Evolutionary conservation across 2,113 vertebrate genomes (phyloP).

Genomic region (Thalassoma bifasciatum): DNA sequence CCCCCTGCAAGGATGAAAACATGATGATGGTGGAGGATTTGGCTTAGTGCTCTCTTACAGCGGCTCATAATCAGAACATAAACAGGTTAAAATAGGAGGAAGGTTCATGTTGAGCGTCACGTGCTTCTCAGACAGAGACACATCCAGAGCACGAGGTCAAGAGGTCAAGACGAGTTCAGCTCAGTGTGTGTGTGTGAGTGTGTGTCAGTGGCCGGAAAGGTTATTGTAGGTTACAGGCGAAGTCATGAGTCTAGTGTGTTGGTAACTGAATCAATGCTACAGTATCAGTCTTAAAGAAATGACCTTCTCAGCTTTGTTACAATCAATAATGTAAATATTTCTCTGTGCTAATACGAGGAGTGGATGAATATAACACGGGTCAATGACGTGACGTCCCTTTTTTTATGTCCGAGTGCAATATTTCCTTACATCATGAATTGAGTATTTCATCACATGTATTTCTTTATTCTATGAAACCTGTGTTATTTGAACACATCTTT

Average conservation of each 20-base stretch:
- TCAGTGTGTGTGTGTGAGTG: conserved; percentile 27
- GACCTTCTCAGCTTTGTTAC: neutral
- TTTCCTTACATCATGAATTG: too few relatives aligned
- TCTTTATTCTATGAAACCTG: too few relatives aligned
- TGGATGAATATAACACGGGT: neutral
- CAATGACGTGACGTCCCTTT: too few relatives aligned
- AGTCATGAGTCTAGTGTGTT: neutral
- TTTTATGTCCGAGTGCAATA: too few relatives aligned
- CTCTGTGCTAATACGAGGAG: neutral
- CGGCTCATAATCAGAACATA: conserved; percentile 1
- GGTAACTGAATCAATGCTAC: neutral
- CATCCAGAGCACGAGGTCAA: conserved; percentile 61
- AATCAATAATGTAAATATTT: neutral
- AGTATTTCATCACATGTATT: too few relatives aligned
- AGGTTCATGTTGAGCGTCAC: conserved; percentile 18
- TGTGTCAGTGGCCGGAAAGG: conserved; percentile 32
- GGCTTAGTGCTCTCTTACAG: conserved; percentile 46
- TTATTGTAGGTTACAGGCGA: conserved; percentile 32
- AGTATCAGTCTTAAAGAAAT: neutral
- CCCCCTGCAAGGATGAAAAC: conserved; percentile 74
- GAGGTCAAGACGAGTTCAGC: conserved; percentile 74
- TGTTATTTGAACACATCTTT: too few relatives aligned
- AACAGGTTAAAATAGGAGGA: neutral
- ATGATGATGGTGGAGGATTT: conserved; percentile 67
- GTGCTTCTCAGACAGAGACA: conserved; percentile 43